phyloP scores from a whole-genome alignment of 2,888 invertebrate species.

The Temnothorax rugatulus region DNA sequence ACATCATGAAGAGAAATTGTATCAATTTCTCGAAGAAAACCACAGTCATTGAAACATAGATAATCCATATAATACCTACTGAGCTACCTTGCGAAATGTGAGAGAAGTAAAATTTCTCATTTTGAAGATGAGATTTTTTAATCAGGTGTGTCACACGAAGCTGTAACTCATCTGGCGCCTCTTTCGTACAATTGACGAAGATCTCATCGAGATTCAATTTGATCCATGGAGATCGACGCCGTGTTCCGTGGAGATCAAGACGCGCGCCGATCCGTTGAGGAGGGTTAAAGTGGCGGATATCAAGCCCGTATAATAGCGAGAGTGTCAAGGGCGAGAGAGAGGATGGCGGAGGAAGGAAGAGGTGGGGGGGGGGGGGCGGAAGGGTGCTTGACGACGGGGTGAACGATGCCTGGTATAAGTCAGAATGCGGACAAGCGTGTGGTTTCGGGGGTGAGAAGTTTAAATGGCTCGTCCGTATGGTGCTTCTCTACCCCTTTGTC shows the following conservation, averaged over 20 bases:
- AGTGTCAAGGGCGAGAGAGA: slow-evolving; percentile 61
- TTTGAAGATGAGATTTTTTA: neutral
- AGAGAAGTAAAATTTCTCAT: neutral
- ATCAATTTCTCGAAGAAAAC: neutral
- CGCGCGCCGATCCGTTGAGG: slow-evolving; percentile 60
- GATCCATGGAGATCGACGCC: slow-evolving; percentile 50
- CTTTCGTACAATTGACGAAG: slow-evolving; percentile 21
- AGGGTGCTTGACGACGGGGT: slow-evolving; percentile 79
- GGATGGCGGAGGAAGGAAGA: slow-evolving; percentile 56
- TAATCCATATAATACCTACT: neutral
- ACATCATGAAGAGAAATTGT: neutral
- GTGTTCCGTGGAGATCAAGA: slow-evolving; percentile 49
- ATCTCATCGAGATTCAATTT: slow-evolving; percentile 52
- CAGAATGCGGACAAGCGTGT: slow-evolving; percentile 86
- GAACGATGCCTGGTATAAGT: slow-evolving; percentile 86
- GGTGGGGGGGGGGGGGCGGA: slow-evolving; percentile 68
- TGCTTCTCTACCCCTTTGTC: slow-evolving; percentile 78
- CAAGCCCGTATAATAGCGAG: slow-evolving; percentile 77
- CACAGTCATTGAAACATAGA: neutral
- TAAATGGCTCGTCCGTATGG: slow-evolving; percentile 86
- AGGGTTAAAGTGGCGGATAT: slow-evolving; percentile 78
- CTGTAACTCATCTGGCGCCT: neutral
- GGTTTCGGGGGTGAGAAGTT: slow-evolving; percentile 85
- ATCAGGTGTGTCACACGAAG: neutral
- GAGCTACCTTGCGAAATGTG: neutral